Conservation (phyloP, 2,797 vertebrate genomes). For the Acanthis flammea region DNA sequence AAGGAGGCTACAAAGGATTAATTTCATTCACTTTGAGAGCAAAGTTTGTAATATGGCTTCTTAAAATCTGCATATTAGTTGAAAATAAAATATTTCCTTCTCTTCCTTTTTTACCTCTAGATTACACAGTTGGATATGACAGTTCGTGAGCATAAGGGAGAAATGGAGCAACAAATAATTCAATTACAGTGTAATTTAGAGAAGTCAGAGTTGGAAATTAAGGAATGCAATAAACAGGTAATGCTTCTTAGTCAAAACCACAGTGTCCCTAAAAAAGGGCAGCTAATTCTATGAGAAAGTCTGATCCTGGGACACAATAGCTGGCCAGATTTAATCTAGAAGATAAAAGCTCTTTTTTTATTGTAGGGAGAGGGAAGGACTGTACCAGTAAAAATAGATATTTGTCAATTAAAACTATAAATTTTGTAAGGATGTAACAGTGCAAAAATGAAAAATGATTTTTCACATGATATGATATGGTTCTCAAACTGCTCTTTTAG, state of each 20-base stretch:
- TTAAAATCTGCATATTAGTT: not conserved
- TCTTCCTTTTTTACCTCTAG: conserved; percentile 70
- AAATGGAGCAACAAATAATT: conserved; percentile 90
- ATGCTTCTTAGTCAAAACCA: not conserved
- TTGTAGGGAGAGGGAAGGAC: not conserved
- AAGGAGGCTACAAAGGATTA: not conserved
- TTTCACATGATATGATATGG: not conserved
- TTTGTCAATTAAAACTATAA: not conserved
- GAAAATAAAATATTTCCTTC: not conserved
- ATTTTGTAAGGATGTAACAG: not conserved
- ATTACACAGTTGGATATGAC: conserved; percentile 88
- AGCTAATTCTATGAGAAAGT: not conserved
- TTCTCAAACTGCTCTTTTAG: not conserved
- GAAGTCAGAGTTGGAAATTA: conserved; percentile 80
- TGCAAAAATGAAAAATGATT: not conserved
- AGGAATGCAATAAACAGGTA: conserved; percentile 83
- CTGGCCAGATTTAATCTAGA: not conserved
- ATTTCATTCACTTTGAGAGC: not conserved
- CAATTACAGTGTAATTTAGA: conserved; percentile 83
- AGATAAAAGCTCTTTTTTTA: not conserved
- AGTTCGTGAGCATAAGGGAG: conserved; percentile 86
- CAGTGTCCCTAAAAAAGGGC: not conserved
- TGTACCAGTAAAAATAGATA: not conserved
- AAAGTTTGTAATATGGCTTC: not conserved
- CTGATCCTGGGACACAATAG: not conserved